Conservation (phyloP, 1,140 invertebrate species). For the Drosophila gunungcola region DNA sequence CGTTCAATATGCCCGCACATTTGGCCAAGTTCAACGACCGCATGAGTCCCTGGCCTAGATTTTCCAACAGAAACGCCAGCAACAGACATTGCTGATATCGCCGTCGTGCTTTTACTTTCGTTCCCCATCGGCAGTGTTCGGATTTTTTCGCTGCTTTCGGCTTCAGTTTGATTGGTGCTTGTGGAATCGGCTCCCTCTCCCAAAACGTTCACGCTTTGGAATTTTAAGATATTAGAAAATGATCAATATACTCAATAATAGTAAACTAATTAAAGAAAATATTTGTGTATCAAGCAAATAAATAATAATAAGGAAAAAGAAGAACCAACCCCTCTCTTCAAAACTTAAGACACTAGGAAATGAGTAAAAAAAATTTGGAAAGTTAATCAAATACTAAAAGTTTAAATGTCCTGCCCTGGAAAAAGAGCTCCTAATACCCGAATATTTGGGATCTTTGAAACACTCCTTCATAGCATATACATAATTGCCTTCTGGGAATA, state of each 20-base stretch:
- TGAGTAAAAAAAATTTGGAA: no score
- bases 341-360: no score
- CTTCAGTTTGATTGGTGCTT: slow-evolving; percentile 44
- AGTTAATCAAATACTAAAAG: no score
- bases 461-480: no score
- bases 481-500: no score
- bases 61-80: slow-evolving; percentile 48
- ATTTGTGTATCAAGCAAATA: no score
- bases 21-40: slow-evolving; percentile 82
- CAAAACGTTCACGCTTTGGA: background rate
- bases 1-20: slow-evolving; percentile 21
- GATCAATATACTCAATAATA: background rate
- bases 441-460: no score
- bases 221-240: slow-evolving; percentile 8
- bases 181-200: slow-evolving; percentile 10
- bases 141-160: slow-evolving; percentile 22
- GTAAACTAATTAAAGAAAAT: background rate
- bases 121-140: slow-evolving; percentile 28
- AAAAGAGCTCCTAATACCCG: no score
- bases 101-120: slow-evolving; percentile 76
- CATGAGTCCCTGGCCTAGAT: slow-evolving; percentile 81
- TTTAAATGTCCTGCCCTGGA: no score
- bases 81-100: slow-evolving; percentile 47
- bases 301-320: no score
- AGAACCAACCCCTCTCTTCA: no score